Evolutionary conservation across 2,888 invertebrate species (phyloP).

Genomic region (Pemphredon lugubris): DNA sequence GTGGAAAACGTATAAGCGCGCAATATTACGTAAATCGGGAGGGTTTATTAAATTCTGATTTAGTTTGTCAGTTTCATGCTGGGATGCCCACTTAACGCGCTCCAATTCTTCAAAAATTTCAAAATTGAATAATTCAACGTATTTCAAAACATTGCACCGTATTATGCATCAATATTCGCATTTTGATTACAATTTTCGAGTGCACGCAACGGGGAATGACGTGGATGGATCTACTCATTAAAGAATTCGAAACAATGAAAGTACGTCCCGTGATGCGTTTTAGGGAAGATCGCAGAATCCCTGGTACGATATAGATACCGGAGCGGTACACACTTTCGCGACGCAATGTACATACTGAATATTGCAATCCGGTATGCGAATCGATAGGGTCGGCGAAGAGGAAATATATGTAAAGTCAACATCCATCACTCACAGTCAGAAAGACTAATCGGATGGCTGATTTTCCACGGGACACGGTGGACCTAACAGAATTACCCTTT

Average conservation of each 20-base stretch:
- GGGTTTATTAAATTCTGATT: no score
- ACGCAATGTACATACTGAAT: constrained; percentile 64
- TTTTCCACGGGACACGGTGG: constrained; percentile 53
- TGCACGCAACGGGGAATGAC: constrained; percentile 3
- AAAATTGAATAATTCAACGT: no score
- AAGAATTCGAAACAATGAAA: constrained; percentile 25
- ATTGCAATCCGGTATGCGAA: constrained; percentile 65
- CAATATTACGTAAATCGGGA: no score
- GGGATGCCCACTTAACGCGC: no score
- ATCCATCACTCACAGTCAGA: constrained; percentile 70
- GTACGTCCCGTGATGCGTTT: constrained; percentile 32
- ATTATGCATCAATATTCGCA: constrained; percentile 36
- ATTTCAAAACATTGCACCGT: no score
- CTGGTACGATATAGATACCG: constrained; percentile 54
- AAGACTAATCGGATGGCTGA: constrained; percentile 66
- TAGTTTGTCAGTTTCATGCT: no score
- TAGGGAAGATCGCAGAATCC: constrained; percentile 42
- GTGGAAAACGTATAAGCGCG: no score
- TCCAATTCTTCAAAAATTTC: no score
- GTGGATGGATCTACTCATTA: constrained; percentile 37
- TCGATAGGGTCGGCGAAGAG: constrained; percentile 63
- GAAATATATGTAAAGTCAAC: constrained; percentile 71
- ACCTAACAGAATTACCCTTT: constrained; percentile 29
- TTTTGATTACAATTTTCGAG: constrained; percentile 16
- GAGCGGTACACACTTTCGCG: constrained; percentile 54